These are phyloP conservation scores for Argyrosomus regius DNA, from an alignment of 2,797 vertebrate species.

Conservation along the genomic window DNA sequence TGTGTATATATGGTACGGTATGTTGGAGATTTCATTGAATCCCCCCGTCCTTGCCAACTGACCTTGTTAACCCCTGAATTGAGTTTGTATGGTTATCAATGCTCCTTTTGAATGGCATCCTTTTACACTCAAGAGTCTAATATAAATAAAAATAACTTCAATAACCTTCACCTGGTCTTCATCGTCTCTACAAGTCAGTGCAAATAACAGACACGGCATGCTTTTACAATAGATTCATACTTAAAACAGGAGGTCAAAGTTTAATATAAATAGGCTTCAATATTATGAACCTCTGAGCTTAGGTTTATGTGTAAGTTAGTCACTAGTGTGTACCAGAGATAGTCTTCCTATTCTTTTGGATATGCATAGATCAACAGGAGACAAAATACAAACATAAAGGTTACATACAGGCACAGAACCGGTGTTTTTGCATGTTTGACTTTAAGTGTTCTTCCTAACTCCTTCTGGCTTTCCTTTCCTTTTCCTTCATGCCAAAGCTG, in stretches of 20 bases:
- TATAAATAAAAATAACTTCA: constrained; percentile 87
- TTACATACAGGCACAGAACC: constrained; percentile 63
- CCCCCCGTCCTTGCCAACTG: constrained; percentile 74
- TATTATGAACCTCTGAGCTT: constrained; percentile 63
- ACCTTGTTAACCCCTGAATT: constrained; percentile 85
- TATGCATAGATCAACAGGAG: constrained; percentile 81
- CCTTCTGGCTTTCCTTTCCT: not conserved
- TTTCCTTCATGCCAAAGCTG: not conserved
- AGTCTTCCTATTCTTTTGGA: constrained; percentile 57
- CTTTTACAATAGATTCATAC: constrained; percentile 23
- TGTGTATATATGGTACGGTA: constrained; percentile 83
- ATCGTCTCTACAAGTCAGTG: constrained; percentile 35
- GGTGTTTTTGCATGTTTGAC: constrained; percentile 56
- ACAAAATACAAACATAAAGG: constrained; percentile 56
- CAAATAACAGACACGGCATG: constrained; percentile 8
- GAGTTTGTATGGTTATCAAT: constrained; percentile 88
- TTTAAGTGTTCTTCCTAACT: not conserved
- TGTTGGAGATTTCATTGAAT: constrained; percentile 83
- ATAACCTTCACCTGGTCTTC: constrained; percentile 72
- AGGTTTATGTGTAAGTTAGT: constrained; percentile 54
- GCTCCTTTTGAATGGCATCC: constrained; percentile 90
- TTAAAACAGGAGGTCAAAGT: constrained; percentile 68
- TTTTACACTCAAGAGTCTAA: constrained; percentile 91
- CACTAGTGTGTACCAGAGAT: constrained; percentile 64
- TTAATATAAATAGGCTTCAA: constrained; percentile 83